Evolutionary conservation across 23 tunicate genomes (phyloP).

Genomic region (Halocynthia aurantium): DNA sequence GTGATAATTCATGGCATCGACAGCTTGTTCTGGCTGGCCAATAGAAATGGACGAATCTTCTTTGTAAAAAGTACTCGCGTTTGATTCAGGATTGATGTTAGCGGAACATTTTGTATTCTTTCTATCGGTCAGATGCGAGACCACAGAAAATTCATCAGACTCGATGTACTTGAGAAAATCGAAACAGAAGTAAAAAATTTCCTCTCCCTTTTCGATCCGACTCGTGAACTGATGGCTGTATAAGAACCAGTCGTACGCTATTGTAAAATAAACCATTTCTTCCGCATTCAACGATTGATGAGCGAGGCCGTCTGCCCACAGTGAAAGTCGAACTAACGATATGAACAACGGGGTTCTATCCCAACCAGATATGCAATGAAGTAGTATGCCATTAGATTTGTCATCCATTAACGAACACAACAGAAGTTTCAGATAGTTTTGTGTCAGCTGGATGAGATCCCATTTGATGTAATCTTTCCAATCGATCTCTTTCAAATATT

Average conservation of each 20-base stretch:
- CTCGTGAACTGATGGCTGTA: conserved; percentile 69
- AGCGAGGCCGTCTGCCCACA: conserved; percentile 89
- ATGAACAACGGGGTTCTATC: conserved; percentile 89
- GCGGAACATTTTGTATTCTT: too few relatives aligned
- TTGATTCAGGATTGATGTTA: too few relatives aligned
- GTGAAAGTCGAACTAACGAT: conserved; percentile 65
- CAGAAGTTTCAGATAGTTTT: conserved; percentile 68
- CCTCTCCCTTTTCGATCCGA: conserved; percentile 62
- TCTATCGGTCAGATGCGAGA: too few relatives aligned
- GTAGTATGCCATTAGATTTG: conserved; percentile 41
- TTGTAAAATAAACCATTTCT: conserved; percentile 69
- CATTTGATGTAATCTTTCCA: conserved; percentile 72
- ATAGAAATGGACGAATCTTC: too few relatives aligned
- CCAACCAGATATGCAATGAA: conserved; percentile 95
- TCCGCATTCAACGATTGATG: conserved; percentile 68
- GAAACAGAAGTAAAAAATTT: conserved; percentile 81
- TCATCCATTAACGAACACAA: conserved; percentile 25
- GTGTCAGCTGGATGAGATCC: conserved; percentile 70
- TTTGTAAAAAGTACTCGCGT: too few relatives aligned
- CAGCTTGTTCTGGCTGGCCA: too few relatives aligned
- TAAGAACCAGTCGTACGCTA: conserved; percentile 84
- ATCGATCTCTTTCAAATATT: conserved; percentile 27
- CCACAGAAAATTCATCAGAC: conserved; percentile 40
- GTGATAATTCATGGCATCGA: too few relatives aligned
- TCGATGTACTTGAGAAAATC: conserved; percentile 55